Base-by-base conservation (phyloP, 2,888 invertebrate genomes). In the Tenthredo notha region DNA sequence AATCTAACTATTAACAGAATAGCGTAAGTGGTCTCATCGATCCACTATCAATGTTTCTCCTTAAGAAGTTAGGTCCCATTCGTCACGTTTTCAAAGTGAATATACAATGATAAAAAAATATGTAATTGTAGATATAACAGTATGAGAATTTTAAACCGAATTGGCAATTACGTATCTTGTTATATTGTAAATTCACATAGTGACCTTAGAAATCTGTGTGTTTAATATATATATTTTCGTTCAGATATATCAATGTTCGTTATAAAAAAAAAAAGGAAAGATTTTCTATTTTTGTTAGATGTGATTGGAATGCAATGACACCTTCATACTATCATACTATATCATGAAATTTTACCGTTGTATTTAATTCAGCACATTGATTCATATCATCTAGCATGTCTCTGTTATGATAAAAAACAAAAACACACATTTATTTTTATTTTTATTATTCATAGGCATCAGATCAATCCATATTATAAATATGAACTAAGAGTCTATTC, bases 1-100 rank as follows among this genome's bases (percentile, higher is more conserved):
- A 97, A 97, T 96, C 96, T 97, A 95, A 97, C 97, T 95, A 96
- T 97, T 95, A 97, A 97, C 96, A 96, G 97, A 95, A 97, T 97
- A 95, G 97, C 97, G 97, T 97, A 97, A 97, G 97, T 97, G 95
- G 93, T 92, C 90, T 89, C 90, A 86, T 91, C 87, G 92, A 92
- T 91, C 93, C 93, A 93, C 93, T 92, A 91, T 91, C 54, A 70
- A 89, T 93, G 91, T 92, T 89, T 89, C 84, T 90, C 88, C 91
- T 89, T 90, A 87, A 88, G 87, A 87, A 88, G 37, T 83, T 83
- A 83, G 83, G 83, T 83, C 83, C n/a, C 67, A 70, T 21, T 83
- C 6, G 65, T 70, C 29, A 65, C 83, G 47, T 29, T 43, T 37
- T 43, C 0, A 15, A 40, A 88, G 90, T 91, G 90, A 89, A 92